Evolutionary conservation across 2,113 vertebrate species (phyloP).

Genomic region (Dendrocopos noguchii): DNA sequence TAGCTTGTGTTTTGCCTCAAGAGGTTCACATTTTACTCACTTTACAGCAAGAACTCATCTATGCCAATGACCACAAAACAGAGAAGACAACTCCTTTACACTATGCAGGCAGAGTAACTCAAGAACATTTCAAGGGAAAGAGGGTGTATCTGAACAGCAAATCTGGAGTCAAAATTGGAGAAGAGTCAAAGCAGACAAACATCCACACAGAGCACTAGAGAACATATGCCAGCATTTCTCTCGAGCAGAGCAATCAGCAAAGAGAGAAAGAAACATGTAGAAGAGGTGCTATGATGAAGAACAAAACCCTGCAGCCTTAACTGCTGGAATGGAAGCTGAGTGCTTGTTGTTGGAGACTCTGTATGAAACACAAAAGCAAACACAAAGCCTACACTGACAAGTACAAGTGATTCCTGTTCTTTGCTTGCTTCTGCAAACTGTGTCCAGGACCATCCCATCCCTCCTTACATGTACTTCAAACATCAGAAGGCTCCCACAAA

Average conservation of each 20-base stretch:
- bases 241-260: neutral
- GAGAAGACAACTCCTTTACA: neutral
- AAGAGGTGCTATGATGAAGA: neutral
- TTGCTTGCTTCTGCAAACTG: neutral
- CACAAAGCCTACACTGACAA: neutral
- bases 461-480: neutral
- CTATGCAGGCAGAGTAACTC: neutral
- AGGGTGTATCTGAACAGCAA: neutral
- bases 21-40: neutral
- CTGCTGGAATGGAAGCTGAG: neutral
- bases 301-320: neutral
- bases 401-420: neutral
- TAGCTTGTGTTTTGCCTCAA: neutral
- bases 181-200: neutral
- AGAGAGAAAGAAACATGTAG: neutral
- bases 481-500: neutral
- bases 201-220: neutral
- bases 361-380: neutral
- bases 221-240: neutral
- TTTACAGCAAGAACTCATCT: neutral
- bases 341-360: neutral
- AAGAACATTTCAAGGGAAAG: no score
- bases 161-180: neutral
- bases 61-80: neutral
- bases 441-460: neutral